Evolutionary conservation across 2,113 vertebrate species (phyloP).

Genomic region (Catharus minimus): DNA sequence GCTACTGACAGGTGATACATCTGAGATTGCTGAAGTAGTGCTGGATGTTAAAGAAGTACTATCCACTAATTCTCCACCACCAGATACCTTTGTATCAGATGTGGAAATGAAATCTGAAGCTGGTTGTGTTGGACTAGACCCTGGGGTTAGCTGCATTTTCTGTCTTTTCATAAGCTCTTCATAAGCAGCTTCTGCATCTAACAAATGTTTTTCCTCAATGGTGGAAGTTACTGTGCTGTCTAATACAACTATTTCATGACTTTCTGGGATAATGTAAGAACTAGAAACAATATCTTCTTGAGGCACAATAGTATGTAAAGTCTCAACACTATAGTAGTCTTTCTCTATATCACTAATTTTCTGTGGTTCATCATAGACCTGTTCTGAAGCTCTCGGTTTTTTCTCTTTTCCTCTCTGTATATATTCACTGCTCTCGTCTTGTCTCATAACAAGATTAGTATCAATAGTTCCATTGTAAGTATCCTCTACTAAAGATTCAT

Average conservation of each 20-base stretch:
- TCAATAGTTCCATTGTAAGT: conserved; percentile 76
- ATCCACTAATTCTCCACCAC: conserved; percentile 51
- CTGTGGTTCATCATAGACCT: conserved; percentile 87
- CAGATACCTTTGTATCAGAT: conserved; percentile 63
- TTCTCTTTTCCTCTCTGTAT: conserved; percentile 75
- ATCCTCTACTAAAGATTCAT: conserved; percentile 92
- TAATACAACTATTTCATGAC: conserved; percentile 84
- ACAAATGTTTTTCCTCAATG: conserved; percentile 72
- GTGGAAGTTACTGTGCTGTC: conserved; percentile 70
- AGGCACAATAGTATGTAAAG: conserved; percentile 75
- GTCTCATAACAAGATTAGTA: conserved; percentile 58
- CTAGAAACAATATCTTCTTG: conserved; percentile 80
- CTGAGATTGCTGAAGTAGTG: conserved; percentile 71
- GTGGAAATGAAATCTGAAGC: conserved; percentile 57
- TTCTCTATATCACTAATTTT: conserved; percentile 83
- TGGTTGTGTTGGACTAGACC: conserved; percentile 84
- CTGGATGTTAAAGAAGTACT: conserved; percentile 70
- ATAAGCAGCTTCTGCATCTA: conserved; percentile 78
- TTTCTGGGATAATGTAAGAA: conserved; percentile 80
- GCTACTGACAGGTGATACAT: conserved; percentile 77
- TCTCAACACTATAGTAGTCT: conserved; percentile 81
- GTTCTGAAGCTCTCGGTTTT: conserved; percentile 82
- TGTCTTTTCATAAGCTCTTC: conserved; percentile 84
- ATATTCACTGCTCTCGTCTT: conserved; percentile 75
- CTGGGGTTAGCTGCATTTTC: conserved; percentile 83